phyloP scores from a whole-genome alignment of 2,797 vertebrate species.

The Phalloptychus januarius region DNA sequence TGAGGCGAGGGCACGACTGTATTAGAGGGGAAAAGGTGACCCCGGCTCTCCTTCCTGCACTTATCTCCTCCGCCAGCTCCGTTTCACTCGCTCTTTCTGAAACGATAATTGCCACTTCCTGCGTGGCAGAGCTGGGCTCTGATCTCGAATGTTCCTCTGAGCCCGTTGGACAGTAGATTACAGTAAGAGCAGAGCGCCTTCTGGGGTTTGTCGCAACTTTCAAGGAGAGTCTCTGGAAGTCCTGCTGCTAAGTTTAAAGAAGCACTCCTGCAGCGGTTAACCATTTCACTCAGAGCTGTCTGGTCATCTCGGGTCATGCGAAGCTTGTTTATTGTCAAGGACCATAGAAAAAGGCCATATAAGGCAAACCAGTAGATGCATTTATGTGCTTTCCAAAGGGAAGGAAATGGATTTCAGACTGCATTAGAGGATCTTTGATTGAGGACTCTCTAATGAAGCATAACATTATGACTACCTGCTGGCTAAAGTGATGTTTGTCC shows the following conservation, averaged over 20 bases:
- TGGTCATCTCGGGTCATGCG: conserved; percentile 22
- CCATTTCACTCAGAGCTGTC: conserved; percentile 36
- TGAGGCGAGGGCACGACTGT: conserved; percentile 62
- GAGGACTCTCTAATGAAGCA: too few species aligned
- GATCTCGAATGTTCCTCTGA: conserved; percentile 57
- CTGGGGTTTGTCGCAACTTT: conserved; percentile 12
- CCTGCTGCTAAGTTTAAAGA: conserved; percentile 3
- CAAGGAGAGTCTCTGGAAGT: not conserved
- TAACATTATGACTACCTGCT: not conserved
- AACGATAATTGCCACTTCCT: conserved; percentile 73
- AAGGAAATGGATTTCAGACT: not conserved
- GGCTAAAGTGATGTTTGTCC: not conserved
- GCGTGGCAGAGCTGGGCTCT: conserved; percentile 50
- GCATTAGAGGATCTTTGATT: not conserved
- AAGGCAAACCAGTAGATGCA: not conserved
- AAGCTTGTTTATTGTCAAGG: not conserved
- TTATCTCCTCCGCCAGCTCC: conserved; percentile 74
- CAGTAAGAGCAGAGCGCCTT: conserved; percentile 29
- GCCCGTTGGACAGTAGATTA: conserved; percentile 40
- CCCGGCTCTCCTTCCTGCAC: conserved; percentile 68
- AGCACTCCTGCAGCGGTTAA: not conserved
- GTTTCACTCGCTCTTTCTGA: conserved; percentile 72
- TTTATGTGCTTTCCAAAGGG: conserved; percentile 7
- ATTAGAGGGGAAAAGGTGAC: conserved; percentile 75
- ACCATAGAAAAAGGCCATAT: conserved; percentile 3